Percentiles rank a stretch among this genome's conserved stretches.
Conservation (phyloP, 2,797 vertebrate genomes). For the Macropodus opercularis region DNA sequence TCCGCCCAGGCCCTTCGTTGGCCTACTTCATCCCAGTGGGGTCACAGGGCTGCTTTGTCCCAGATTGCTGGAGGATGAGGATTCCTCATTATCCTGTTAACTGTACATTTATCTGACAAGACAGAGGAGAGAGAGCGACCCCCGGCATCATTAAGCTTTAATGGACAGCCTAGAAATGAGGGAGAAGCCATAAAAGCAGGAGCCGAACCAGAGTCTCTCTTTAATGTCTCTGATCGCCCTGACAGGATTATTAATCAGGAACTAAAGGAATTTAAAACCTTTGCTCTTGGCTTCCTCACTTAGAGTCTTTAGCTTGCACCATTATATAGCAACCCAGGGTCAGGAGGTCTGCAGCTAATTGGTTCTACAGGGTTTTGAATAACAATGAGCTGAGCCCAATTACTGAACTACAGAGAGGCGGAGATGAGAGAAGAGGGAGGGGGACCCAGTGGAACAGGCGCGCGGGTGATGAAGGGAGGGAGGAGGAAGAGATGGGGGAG, state of each 20-base stretch:
- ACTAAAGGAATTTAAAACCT: slow-evolving; percentile 91
- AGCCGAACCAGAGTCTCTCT: slow-evolving; percentile 86
- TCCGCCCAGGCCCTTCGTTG: slow-evolving; percentile 32
- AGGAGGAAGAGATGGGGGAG: slow-evolving; percentile 47
- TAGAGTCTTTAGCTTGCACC: slow-evolving; percentile 81
- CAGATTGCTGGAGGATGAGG: slow-evolving; percentile 81
- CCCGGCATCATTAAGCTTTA: slow-evolving; percentile 96
- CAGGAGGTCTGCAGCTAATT: slow-evolving; percentile 86
- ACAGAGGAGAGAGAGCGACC: slow-evolving; percentile 87
- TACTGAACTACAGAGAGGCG: slow-evolving; percentile 78
- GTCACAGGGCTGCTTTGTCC: slow-evolving; percentile 78
- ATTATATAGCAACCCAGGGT: slow-evolving; percentile 83
- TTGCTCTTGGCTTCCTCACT: slow-evolving; percentile 84
- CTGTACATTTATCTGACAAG: slow-evolving; percentile 98
- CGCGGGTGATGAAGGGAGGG: slow-evolving; percentile 60
- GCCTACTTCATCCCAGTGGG: slow-evolving; percentile 65
- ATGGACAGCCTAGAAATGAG: slow-evolving; percentile 91
- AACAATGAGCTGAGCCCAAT: slow-evolving; percentile 86
- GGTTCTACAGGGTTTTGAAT: slow-evolving; percentile 86
- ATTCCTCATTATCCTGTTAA: slow-evolving; percentile 98
- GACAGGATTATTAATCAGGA: slow-evolving; percentile 97
- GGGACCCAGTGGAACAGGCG: slow-evolving; percentile 69
- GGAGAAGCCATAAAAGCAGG: slow-evolving; percentile 78
- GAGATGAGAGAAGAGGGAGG: slow-evolving; percentile 66
- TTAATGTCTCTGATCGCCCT: slow-evolving; percentile 93